These are phyloP conservation scores for Microcebus ravelobensis DNA, from an alignment of 2,113 vertebrate genomes.

Conservation along the genomic window DNA sequence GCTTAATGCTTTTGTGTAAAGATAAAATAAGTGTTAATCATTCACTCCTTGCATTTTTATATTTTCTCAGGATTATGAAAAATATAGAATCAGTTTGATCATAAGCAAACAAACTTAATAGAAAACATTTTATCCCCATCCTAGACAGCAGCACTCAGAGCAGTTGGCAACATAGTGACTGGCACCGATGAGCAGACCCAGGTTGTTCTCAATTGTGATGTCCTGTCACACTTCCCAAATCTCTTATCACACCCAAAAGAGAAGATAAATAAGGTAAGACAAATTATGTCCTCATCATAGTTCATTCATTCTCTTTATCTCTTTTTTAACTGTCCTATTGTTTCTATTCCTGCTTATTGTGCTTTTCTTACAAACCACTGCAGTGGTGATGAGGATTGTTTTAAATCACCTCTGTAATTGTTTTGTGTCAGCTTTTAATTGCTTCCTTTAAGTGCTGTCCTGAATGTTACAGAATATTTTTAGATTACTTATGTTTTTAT, in stretches of 20 bases:
- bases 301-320: slow-evolving; percentile 12
- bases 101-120: slow-evolving; percentile 37
- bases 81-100: slow-evolving; percentile 4
- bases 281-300: background rate
- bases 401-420: background rate
- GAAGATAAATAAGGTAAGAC: slow-evolving; percentile 98
- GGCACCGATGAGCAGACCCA: slow-evolving; percentile 99
- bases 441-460: background rate
- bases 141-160: slow-evolving; percentile 97
- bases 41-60: background rate
- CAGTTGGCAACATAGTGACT: slow-evolving; percentile 99
- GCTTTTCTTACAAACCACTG: background rate
- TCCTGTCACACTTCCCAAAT: slow-evolving; percentile 97
- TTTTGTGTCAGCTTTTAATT: background rate
- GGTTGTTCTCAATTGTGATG: slow-evolving; percentile 99
- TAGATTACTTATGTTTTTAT: background rate
- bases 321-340: background rate
- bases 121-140: slow-evolving; percentile 66
- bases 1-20: background rate
- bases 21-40: slow-evolving; percentile 4
- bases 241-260: slow-evolving; percentile 99
- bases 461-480: slow-evolving; percentile 14
- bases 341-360: background rate
- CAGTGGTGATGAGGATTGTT: background rate
- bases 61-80: slow-evolving; percentile 52